phyloP scores from a whole-genome alignment of 1,140 invertebrate species.

The Drosophila nigrodunni region DNA sequence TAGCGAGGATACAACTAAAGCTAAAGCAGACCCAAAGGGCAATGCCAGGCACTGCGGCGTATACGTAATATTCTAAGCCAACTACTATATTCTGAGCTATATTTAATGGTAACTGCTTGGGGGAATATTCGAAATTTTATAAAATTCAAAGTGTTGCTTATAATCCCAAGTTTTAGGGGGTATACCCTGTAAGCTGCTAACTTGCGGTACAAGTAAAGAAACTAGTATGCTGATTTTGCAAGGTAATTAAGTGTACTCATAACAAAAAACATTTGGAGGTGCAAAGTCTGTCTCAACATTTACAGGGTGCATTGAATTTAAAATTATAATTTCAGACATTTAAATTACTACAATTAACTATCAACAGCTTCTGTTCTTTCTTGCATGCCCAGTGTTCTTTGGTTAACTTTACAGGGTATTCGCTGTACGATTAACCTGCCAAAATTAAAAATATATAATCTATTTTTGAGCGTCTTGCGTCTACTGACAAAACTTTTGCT shows the following conservation, averaged over 20 bases:
- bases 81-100: slow-evolving; percentile 12
- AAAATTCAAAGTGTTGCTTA: slow-evolving; percentile 16
- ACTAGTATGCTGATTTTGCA: neutral
- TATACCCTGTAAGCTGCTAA: slow-evolving; percentile 1
- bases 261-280: too few relatives aligned
- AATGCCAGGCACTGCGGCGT: slow-evolving; percentile 17
- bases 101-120: slow-evolving; percentile 21
- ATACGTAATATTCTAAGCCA: slow-evolving; percentile 2
- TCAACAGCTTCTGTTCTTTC: neutral
- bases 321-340: neutral
- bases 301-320: neutral
- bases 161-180: neutral
- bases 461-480: slow-evolving; percentile 14
- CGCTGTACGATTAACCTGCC: slow-evolving; percentile 5
- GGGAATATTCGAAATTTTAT: slow-evolving; percentile 33
- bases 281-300: too few relatives aligned
- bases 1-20: neutral
- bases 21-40: slow-evolving; percentile 22
- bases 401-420: neutral
- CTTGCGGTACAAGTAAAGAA: neutral
- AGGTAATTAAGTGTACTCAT: too few relatives aligned
- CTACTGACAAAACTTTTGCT: neutral
- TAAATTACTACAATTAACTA: neutral
- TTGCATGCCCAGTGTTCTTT: neutral
- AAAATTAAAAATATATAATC: slow-evolving; percentile 17